Evolutionary conservation across 2,888 invertebrate species (phyloP), one percentile per base, ranked within the genome.

Genomic region (Dorcus hopei): DNA sequence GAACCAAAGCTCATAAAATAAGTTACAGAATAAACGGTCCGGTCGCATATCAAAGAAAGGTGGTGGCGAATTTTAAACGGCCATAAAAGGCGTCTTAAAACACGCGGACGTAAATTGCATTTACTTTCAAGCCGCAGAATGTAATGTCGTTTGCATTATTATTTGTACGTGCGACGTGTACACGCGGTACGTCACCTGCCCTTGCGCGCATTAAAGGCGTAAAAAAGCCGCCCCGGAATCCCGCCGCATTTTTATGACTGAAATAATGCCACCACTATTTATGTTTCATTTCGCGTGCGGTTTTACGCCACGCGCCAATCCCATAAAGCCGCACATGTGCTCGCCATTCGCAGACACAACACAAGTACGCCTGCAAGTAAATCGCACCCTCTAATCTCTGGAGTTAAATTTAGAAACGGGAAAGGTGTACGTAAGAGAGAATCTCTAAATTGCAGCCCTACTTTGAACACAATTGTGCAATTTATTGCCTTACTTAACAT

Each of bases 241-340:
- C 52, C 52, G 61, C 58, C 58, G 49, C 56, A 59, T 62, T 67
- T 67, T 66, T 65, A 66, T 59, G 62, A 57, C 61, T 54, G 58
- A 58, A 66, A 65, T 64, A 61, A 65, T 62, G 56, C 52, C 58
- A 50, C 54, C 47, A 52, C 45, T 52, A 58, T 61, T 61, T 61
- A 48, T 57, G 63, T 61, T 61, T 59, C 60, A 63, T 64, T 64
- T 65, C 64, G 61, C 61, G 52, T 64, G 59, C 58, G 59, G 63
- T 66, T 67, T 60, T 59, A 61, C 59, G 67, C 63, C 67, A 67
- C 67, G 65, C 66, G 67, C 64, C 65, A 61, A 65, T 65, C 64
- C 59, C 60, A 52, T 65, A 63, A 66, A 65, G 54, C 54, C 61
- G 39, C 49, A 65, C 67, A 67, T 63, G 65, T 67, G 67, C 62